Evolutionary conservation across 2,888 invertebrate species (phyloP), one percentile per base, ranked within the genome.

Genomic region (Hypsopygia costalis): DNA sequence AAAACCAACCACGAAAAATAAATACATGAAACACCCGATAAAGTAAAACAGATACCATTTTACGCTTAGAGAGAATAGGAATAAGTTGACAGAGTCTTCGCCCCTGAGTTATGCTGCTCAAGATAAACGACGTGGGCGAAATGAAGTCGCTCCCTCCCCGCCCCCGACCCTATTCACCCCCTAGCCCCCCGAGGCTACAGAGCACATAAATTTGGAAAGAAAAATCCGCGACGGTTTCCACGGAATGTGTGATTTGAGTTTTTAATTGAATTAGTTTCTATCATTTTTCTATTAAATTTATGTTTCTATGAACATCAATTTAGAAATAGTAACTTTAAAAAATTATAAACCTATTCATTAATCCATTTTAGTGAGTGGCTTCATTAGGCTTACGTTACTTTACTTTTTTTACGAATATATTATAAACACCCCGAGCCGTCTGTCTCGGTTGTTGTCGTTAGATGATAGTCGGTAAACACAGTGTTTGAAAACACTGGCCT

Each of bases 61-160:
- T 79, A 82, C 83, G 87, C 77, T 85, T 81, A 85, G 78, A 88
- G 87, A 87, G 88, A 89, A 89, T 89, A 82, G 83, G 88, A 87
- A 88, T 89, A 89, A 89, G 88, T 89, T 89, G 89, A 89, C 89
- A 89, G 86, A 83, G 89, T 79, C 89, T 87, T 86, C 77, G 81
- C 77, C 74, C 81, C 79, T 88, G 91, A 92, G 87, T 92, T 91
- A 92, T 92, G 91, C 90, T 90, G 85, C 90, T 90, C 87, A 92
- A 92, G 91, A 92, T 92, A 92, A 92, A 92, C 91, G 92, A 91
- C 91, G 89, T 88, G 90, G 90, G 91, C 92, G 91, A 92, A 92
- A 92, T 92, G 92, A 92, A 92, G 92, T 92, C 91, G 90, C 91
- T 74, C 82, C 87, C 78, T 71, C 69, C 52, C 51, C 61, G 58